phyloP scores from a whole-genome alignment of 1,140 invertebrate species.

The Drosophila subpulchrella region DNA sequence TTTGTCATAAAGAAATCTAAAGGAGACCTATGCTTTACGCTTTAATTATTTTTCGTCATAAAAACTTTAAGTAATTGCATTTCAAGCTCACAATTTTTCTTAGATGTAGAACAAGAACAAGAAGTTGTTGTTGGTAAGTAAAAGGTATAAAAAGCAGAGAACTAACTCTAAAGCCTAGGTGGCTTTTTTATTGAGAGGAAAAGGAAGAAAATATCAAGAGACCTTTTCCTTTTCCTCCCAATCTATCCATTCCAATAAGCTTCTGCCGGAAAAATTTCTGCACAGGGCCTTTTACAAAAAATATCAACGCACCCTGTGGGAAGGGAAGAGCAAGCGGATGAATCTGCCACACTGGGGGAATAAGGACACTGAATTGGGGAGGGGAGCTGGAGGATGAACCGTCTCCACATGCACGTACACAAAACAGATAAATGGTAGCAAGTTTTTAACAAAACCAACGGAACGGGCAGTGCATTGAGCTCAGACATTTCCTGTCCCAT shows the following conservation, averaged over 20 bases:
- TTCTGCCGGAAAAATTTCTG: constrained; percentile 22
- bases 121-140: constrained; percentile 17
- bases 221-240: not conserved
- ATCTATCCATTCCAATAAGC: constrained; percentile 38
- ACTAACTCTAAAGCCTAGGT: constrained; percentile 24
- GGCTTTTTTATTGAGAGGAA: constrained; percentile 54
- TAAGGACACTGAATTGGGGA: constrained; percentile 15
- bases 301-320: constrained; percentile 35
- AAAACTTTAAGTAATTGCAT: not conserved
- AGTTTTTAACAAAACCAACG: constrained; percentile 72
- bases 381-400: constrained; percentile 14
- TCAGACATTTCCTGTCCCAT: constrained; percentile 28
- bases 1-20: constrained; percentile 18
- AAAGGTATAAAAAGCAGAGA: not conserved
- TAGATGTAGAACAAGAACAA: not conserved
- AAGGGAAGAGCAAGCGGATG: constrained; percentile 21
- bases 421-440: constrained; percentile 79
- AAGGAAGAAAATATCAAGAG: constrained; percentile 47
- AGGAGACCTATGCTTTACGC: too few relatives aligned
- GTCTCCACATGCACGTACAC: constrained; percentile 46
- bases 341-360: constrained; percentile 34
- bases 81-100: not conserved
- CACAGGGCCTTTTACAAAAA: constrained; percentile 30
- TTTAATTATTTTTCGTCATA: not conserved
- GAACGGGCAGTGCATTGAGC: constrained; percentile 61